These are phyloP conservation scores for Dreissena rostriformis DNA, from an alignment of 1,140 invertebrate genomes.

Conservation along the genomic window DNA sequence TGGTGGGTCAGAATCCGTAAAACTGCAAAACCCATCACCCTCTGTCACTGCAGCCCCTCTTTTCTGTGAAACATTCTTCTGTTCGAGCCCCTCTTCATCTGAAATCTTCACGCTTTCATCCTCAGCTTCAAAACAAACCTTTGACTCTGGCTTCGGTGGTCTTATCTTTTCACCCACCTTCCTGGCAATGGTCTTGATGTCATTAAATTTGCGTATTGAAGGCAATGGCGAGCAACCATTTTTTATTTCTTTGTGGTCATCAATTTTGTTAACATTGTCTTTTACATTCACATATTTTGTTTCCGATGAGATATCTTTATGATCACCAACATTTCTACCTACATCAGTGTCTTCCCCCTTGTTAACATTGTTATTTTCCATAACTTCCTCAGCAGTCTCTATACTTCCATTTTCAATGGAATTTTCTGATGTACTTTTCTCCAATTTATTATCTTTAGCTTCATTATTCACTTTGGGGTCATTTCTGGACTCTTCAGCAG, in stretches of 20 bases:
- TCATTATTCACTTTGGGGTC: neutral
- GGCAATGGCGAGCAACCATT: neutral
- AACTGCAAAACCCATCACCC: conserved; percentile 22
- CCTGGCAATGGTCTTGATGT: neutral
- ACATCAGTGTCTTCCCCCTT: neutral
- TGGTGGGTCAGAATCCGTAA: conserved; percentile 43
- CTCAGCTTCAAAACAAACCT: neutral
- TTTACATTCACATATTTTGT: too few relatives aligned
- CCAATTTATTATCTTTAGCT: neutral
- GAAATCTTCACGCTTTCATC: neutral
- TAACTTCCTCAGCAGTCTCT: neutral
- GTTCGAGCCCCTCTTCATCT: too few relatives aligned
- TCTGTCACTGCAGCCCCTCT: neutral
- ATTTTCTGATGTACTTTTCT: neutral
- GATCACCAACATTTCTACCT: neutral
- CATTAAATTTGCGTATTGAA: neutral
- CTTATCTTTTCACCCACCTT: neutral
- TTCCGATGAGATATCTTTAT: too few relatives aligned
- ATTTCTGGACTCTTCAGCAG: neutral
- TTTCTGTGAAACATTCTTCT: too few relatives aligned
- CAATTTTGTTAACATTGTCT: too few relatives aligned
- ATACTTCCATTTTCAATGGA: neutral
- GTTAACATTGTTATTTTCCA: neutral
- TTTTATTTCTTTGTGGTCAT: too few relatives aligned
- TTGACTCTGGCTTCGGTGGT: neutral